Evolutionary conservation across 2,888 invertebrate genomes (phyloP).

Genomic region (Villa cingulata): DNA sequence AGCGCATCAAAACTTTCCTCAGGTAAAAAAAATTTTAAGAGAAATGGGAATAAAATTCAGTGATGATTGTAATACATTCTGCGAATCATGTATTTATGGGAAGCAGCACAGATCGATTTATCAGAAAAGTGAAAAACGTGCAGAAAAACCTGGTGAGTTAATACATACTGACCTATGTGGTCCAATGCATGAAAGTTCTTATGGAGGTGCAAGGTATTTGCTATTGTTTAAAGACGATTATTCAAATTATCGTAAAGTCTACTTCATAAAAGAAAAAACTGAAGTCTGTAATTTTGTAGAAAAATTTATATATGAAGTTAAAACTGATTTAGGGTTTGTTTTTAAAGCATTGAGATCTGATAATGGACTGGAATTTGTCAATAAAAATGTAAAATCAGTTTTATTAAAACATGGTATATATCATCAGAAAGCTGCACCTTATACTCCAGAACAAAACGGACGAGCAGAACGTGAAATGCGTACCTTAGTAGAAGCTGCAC

Average conservation of each 20-base stretch:
- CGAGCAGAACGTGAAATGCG: constrained; percentile 25
- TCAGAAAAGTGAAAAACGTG: constrained; percentile 8
- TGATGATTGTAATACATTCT: constrained; percentile 10
- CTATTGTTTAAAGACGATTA: constrained; percentile 16
- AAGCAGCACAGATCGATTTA: constrained; percentile 16
- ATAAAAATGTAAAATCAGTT: constrained; percentile 15
- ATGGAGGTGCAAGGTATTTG: constrained; percentile 16
- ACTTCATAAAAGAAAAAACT: constrained; percentile 15
- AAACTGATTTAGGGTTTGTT: constrained; percentile 16
- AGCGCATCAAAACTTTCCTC: no score
- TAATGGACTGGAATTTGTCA: constrained; percentile 20
- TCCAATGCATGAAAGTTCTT: constrained; percentile 13
- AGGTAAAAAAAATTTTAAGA: constrained; percentile 14
- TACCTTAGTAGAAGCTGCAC: constrained; percentile 24
- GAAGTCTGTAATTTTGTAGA: constrained; percentile 11
- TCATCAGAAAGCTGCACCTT: constrained; percentile 18
- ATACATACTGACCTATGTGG: no score
- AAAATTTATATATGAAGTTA: constrained; percentile 13
- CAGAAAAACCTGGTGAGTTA: constrained; percentile 12
- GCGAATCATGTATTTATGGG: constrained; percentile 16
- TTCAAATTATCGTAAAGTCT: constrained; percentile 13
- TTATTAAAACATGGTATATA: constrained; percentile 17
- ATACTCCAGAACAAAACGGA: constrained; percentile 30
- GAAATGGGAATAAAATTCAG: constrained; percentile 10
- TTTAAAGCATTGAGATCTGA: constrained; percentile 19